Conservation (phyloP, 1,140 invertebrate genomes). For the Mamestra configurata region DNA sequence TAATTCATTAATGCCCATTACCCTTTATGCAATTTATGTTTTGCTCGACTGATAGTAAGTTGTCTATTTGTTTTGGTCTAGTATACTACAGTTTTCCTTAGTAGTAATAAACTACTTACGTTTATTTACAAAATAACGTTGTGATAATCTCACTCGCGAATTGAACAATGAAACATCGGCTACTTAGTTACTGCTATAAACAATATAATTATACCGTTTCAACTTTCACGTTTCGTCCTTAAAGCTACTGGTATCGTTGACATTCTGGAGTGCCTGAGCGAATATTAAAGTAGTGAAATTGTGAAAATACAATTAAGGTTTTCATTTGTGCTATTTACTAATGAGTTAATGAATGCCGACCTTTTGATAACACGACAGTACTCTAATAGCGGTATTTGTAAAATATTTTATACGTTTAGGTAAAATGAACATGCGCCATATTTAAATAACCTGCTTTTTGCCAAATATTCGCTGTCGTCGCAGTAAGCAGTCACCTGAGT, state of each 20-base stretch:
- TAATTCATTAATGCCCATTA: too few species aligned
- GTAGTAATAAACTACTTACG: not conserved
- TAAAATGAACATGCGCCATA: not conserved
- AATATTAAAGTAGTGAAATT: conserved; percentile 11
- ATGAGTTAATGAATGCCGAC: not conserved
- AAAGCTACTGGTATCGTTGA: not conserved
- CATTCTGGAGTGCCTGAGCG: not conserved
- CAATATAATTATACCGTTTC: not conserved
- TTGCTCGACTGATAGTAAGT: too few species aligned
- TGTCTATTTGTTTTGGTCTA: too few species aligned
- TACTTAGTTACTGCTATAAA: not conserved
- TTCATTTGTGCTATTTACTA: not conserved
- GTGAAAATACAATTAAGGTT: not conserved
- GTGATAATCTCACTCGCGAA: not conserved
- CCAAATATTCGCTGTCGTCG: not conserved
- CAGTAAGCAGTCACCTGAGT: not conserved
- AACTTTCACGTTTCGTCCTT: conserved; percentile 30
- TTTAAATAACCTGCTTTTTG: conserved; percentile 14
- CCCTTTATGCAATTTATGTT: too few species aligned
- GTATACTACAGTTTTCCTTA: not conserved
- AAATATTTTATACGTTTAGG: not conserved
- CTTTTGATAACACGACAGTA: not conserved
- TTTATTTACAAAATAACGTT: not conserved
- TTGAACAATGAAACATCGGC: conserved; percentile 5
- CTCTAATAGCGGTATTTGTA: not conserved